These are phyloP conservation scores for Esperia sulphurella DNA, from an alignment of 2,888 invertebrate genomes.

Conservation along the genomic window DNA sequence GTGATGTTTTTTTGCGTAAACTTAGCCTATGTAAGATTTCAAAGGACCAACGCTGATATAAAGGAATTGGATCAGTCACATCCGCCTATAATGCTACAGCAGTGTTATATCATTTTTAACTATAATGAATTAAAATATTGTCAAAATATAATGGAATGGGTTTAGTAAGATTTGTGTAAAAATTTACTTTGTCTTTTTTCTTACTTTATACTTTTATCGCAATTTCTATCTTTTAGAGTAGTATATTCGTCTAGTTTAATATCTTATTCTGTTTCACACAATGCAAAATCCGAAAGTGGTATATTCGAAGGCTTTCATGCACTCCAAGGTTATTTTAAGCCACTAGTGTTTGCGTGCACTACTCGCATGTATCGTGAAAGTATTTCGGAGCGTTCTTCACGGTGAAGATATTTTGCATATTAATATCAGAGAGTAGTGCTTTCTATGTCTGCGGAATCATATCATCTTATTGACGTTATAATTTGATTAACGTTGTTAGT, in stretches of 20 bases:
- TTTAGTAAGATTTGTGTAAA: not conserved
- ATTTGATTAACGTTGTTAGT: not conserved
- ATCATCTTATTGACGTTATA: not conserved
- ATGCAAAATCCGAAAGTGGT: conserved; percentile 38
- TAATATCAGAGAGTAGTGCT: conserved; percentile 57
- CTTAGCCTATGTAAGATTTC: conserved; percentile 35
- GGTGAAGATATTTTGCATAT: conserved; percentile 69
- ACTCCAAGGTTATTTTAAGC: conserved; percentile 56
- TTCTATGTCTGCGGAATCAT: conserved; percentile 44
- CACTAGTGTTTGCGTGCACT: conserved; percentile 59
- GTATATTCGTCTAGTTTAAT: not conserved
- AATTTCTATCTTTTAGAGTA: not conserved
- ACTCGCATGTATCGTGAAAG: conserved; percentile 65
- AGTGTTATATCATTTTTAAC: conserved; percentile 7
- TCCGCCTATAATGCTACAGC: conserved; percentile 27
- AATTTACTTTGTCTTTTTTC: not conserved
- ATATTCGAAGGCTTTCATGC: conserved; percentile 44
- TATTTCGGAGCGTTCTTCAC: conserved; percentile 66
- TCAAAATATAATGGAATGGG: not conserved
- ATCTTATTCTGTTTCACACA: not conserved
- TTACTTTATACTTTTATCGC: not conserved
- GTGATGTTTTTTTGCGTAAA: conserved; percentile 38
- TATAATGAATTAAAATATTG: not conserved
- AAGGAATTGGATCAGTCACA: conserved; percentile 26
- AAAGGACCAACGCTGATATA: conserved; percentile 37